Percentiles rank a stretch among this genome's conserved stretches.
These are phyloP conservation scores for Melanostoma scalare DNA, from an alignment of 2,888 invertebrate genomes.

Conservation along the genomic window DNA sequence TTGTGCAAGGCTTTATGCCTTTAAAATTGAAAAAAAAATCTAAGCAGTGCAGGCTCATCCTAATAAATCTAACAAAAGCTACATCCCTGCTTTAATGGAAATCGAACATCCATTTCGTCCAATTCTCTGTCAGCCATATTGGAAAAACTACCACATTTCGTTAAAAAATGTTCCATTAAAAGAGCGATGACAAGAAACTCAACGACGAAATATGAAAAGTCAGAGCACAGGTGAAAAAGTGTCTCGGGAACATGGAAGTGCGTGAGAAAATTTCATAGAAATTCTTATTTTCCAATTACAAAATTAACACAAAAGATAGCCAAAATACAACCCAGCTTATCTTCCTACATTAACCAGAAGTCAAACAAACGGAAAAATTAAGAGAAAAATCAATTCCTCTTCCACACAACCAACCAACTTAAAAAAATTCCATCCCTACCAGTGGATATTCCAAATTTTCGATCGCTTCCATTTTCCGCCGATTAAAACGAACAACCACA, in stretches of 20 bases:
- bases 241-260: conserved; percentile 74
- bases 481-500: conserved; percentile 32
- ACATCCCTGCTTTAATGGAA: conserved; percentile 11
- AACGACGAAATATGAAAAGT: conserved; percentile 73
- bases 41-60: too few species aligned
- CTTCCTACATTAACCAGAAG: conserved; percentile 12
- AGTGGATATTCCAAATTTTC: conserved; percentile 31
- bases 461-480: conserved; percentile 66
- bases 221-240: conserved; percentile 74
- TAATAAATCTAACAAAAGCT: not conserved
- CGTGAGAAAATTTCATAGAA: conserved; percentile 69
- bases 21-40: too few species aligned
- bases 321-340: conserved; percentile 15
- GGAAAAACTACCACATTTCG: conserved; percentile 28
- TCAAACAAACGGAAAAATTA: conserved; percentile 24
- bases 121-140: conserved; percentile 46
- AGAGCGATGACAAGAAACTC: conserved; percentile 72
- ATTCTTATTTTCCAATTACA: conserved; percentile 38
- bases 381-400: conserved; percentile 33
- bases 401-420: conserved; percentile 30
- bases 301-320: conserved; percentile 23
- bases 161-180: conserved; percentile 52
- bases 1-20: too few species aligned
- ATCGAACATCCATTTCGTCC: not conserved
- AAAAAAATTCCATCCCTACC: conserved; percentile 37